Evolutionary conservation across 2,888 invertebrate genomes (phyloP), one percentile per base, ranked within the genome.

Genomic region (Drosophila percnosoma): DNA sequence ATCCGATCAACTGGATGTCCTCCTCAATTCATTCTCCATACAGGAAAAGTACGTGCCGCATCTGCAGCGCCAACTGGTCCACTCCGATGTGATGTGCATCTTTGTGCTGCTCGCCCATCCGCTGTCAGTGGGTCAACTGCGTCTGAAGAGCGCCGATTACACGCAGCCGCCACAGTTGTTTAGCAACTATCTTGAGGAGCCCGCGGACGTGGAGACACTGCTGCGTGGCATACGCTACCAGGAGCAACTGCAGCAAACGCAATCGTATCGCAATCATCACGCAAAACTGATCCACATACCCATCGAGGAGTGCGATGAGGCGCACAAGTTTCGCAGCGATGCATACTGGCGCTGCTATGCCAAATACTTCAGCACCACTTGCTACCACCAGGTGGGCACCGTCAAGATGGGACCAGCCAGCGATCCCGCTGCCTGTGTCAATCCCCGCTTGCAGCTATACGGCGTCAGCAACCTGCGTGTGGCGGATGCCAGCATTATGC

Each of bases 401-500:
- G 95, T 95, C 61, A 96, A 96, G 87, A 96, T 97, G 96, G 96
- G 96, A 0, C 95, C 95, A 0, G 75, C 88, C 38, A 89, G 87
- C 0, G 95, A 96, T 91, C 92, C 93, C 0, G 93, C 92, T 1
- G 94, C 96, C 0, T 97, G 97, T 0, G 96, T 97, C 0, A 95
- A 95, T 90, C 94, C 95, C 1, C 92, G 95, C 48, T 91, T 97
- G 5, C 94, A 93, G 73, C 95, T 97, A 0, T 94, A 95, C 68
- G 95, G 95, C 0, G 93, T 96, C 0, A 91, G 93, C 24, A 95
- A 95, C 15, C 92, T 97, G 2, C 93, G 97, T 45, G 96, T 97
- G 0, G 94, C 95, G 0, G 97, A 97, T 90, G 96, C 96, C 0
- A 96, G 96, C 62, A 94, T 97, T 51, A 97, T 97, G 96, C 97